Percentiles rank a stretch among this genome's conserved stretches.
These are phyloP conservation scores for Torymus auratus DNA, from an alignment of 2,888 invertebrate genomes.

Conservation along the genomic window DNA sequence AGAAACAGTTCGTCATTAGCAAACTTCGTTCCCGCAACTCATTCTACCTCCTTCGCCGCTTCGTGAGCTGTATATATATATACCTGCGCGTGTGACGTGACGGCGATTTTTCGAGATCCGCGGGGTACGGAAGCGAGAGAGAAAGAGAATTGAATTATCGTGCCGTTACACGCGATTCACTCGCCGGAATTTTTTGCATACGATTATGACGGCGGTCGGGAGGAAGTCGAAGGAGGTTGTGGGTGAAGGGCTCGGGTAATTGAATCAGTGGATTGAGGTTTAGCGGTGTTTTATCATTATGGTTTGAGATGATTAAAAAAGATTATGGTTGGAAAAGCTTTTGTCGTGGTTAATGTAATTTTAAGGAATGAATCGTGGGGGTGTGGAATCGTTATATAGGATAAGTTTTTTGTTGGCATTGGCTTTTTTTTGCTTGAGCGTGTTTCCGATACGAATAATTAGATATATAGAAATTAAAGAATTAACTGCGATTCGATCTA, in stretches of 20 bases:
- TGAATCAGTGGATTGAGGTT: too few relatives aligned
- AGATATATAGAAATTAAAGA: too few relatives aligned
- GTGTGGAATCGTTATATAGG: too few relatives aligned
- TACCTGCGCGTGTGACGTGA: not conserved
- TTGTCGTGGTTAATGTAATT: conserved; percentile 42
- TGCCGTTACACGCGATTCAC: conserved; percentile 57
- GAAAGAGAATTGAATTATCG: conserved; percentile 42
- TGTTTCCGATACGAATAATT: too few relatives aligned
- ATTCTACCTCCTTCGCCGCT: not conserved
- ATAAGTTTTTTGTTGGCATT: too few relatives aligned
- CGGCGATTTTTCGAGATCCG: conserved; percentile 28
- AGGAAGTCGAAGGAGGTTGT: too few relatives aligned
- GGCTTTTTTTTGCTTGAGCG: too few relatives aligned
- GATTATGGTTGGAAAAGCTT: not conserved
- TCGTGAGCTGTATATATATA: not conserved
- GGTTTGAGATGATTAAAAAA: not conserved
- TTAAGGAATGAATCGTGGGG: too few relatives aligned
- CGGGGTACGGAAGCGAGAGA: not conserved
- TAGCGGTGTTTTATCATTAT: too few relatives aligned
- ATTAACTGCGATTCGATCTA: too few relatives aligned
- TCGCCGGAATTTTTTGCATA: conserved; percentile 3
- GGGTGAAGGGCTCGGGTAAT: too few relatives aligned
- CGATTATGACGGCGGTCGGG: too few relatives aligned
- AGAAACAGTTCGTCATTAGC: conserved; percentile 16
- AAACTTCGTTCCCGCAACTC: conserved; percentile 19